phyloP scores from a whole-genome alignment of 2,888 invertebrate genomes.

The Tortrix viridana region DNA sequence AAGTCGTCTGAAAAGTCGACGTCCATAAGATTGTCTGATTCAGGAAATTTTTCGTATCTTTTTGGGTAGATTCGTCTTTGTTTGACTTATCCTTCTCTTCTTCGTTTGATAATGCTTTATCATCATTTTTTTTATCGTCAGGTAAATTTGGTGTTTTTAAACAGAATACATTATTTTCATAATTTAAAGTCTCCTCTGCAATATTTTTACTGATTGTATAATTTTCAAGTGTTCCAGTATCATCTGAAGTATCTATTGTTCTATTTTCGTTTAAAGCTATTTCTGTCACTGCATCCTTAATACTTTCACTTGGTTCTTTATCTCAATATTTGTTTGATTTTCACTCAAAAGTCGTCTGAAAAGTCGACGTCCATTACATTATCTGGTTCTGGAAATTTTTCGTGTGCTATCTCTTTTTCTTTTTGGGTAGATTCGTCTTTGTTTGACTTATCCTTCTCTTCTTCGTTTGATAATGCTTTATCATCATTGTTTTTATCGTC shows the following conservation, averaged over 20 bases:
- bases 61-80: constrained; percentile 10
- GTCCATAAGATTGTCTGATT: constrained; percentile 62
- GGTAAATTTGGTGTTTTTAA: background rate
- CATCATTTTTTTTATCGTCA: constrained; percentile 21
- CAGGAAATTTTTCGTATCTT: background rate
- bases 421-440: constrained; percentile 11
- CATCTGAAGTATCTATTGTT: constrained; percentile 1
- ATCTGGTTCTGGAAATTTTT: constrained; percentile 30
- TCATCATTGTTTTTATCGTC: constrained; percentile 19
- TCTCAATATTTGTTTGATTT: constrained; percentile 4
- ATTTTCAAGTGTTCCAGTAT: constrained; percentile 25
- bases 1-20: constrained; percentile 73
- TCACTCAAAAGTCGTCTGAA: constrained; percentile 62
- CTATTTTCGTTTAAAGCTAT: constrained; percentile 5
- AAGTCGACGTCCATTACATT: constrained; percentile 74
- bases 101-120: constrained; percentile 10
- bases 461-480: constrained; percentile 12
- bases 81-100: constrained; percentile 6
- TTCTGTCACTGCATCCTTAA: constrained; percentile 27
- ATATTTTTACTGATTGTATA: constrained; percentile 13
- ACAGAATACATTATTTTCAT: background rate
- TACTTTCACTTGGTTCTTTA: background rate
- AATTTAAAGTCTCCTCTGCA: constrained; percentile 6
- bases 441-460: constrained; percentile 5
- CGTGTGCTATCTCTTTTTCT: constrained; percentile 19